Percentiles rank a stretch among this genome's conserved stretches.
phyloP scores from a whole-genome alignment of 2,797 vertebrate genomes.

The Pampus argenteus region DNA sequence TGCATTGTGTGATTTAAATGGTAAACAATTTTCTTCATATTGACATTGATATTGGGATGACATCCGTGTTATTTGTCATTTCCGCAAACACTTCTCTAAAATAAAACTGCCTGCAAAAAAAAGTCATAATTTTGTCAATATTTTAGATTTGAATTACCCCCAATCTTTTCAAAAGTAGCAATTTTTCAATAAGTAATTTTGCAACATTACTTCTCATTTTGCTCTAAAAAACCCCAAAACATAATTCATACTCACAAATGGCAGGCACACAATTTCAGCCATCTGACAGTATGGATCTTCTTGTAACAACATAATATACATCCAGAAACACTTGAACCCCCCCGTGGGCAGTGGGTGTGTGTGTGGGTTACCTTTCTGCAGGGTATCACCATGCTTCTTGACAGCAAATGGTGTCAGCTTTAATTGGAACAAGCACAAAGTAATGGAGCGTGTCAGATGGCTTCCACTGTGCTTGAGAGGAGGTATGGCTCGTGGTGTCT shows the following conservation, averaged over 20 bases:
- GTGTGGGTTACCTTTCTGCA: conserved; percentile 79
- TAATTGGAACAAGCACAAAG: conserved; percentile 92
- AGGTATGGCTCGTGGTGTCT: conserved; percentile 60
- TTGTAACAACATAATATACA: conserved; percentile 75
- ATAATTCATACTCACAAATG: not conserved
- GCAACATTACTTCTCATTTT: not conserved
- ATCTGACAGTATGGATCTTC: conserved; percentile 66
- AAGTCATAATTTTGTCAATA: not conserved
- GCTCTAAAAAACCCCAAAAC: conserved; percentile 11
- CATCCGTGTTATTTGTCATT: not conserved
- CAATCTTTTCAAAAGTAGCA: not conserved
- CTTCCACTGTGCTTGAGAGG: conserved; percentile 76
- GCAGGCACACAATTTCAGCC: conserved; percentile 22
- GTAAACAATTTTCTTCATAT: not conserved
- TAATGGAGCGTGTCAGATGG: conserved; percentile 88
- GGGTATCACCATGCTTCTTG: conserved; percentile 85
- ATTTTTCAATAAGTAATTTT: not conserved
- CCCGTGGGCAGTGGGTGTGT: conserved; percentile 57
- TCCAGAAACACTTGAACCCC: conserved; percentile 61
- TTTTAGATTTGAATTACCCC: not conserved
- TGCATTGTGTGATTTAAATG: not conserved
- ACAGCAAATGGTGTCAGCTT: conserved; percentile 90
- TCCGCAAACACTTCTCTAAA: not conserved
- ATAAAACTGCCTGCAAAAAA: no score
- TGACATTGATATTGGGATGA: not conserved